Base-by-base conservation (phyloP, 2,113 vertebrate genomes). In the Hemicordylus capensis region DNA sequence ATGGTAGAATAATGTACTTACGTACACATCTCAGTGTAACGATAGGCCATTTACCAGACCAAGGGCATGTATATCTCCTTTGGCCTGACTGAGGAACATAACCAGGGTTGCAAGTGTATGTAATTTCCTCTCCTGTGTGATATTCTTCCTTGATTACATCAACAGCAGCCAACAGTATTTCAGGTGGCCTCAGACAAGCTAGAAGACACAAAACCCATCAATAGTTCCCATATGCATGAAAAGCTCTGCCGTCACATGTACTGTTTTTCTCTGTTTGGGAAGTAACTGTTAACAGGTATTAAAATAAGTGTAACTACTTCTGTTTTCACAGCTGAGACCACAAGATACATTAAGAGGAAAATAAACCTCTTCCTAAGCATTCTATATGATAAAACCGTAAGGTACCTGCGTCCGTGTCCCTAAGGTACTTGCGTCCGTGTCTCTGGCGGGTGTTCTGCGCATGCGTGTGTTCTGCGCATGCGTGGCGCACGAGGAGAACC, bases 141-240 rank as follows among this genome's bases (percentile, higher is more conserved):
- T 96, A 99, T 87, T 58, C 91, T 0, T 31, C 75, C 91, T 97
- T 97, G 19, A 95, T 56, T 0, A 91, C 94, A 0, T 70, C 10
- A 1, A 96, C 20, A 0, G 85, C 87, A 77, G 97, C 91, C 87
- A 96, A 96, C 0, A 78, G 88, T 19, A 89, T 12, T 20, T 95
- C 72, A 14, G 93, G 91, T 22, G 98, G 98, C 51, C 90, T 95
- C 10, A 84, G 48, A 83, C 98, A 99, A 11, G 94, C 98, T 98
- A 93, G 28, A 94, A 94, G 3, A 70, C 67, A 92, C 86, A 56
- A 87, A 64, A 70, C 0, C 0, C n/a, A 84, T 85, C 1, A 89
- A 37, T 11, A 1, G 4, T n/a, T 6, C 61, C 31, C 61, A 37
- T 24, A n/a, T 39, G 46, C 63, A 84, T 84, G 34, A 63, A 46